Evolutionary conservation across 2,888 invertebrate genomes (phyloP), one percentile per base, ranked within the genome.

Genomic region (Ennomos fuscantarius): DNA sequence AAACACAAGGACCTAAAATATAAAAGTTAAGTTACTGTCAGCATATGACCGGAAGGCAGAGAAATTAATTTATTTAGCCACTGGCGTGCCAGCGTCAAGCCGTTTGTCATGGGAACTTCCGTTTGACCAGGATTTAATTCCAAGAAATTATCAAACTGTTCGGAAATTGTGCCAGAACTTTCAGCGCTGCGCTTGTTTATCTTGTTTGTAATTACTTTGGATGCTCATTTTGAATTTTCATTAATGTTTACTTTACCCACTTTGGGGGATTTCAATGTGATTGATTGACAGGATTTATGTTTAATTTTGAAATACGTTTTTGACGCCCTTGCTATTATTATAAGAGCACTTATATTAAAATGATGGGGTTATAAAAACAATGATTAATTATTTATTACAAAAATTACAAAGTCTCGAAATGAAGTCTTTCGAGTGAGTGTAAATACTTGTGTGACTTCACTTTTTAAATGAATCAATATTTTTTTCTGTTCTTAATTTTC

Each of bases 81-180:
- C 49, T 35, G 37, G 10, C 40, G 36, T 37, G 36, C 35, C 15
- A 15, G 43, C 42, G 3, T 35, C 50, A 53, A 37, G 47, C 60
- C 53, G 53, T 63, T 65, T 61, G 62, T 62, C 57, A 62, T 44
- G 45, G 48, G 48, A 60, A 61, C 57, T 62, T 65, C 61, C 45
- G 52, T 65, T 65, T 65, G 68, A 63, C 69, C 70, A 66, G 60
- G 61, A 60, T 61, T 55, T 42, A 53, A 61, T 65, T 56, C 42
- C 32, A 55, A 40, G 42, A 59, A 51, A 66, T 62, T 66, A 61
- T 62, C 57, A 49, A 56, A 63, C 54, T 54, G 67, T 64, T 64
- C 50, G 62, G 54, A 62, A 65, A 63, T 70, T 66, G 63, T 62
- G 60, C 33, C 15, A 42, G 54, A 63, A 66, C 59, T 65, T 66